Conservation (phyloP, 2,113 vertebrate species). For the Pristiophorus japonicus region DNA sequence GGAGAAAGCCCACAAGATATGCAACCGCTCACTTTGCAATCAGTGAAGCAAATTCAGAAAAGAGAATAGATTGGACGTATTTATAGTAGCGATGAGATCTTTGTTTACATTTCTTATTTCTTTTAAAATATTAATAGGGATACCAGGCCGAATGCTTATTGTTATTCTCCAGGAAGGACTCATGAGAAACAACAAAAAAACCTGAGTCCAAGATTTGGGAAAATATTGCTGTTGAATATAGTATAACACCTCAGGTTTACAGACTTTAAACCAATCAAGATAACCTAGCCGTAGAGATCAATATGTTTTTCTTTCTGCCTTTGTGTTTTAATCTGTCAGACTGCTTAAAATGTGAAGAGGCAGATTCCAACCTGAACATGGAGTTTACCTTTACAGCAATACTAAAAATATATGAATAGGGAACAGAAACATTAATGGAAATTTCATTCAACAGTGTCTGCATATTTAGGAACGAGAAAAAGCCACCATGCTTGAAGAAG, state of each 20-base stretch:
- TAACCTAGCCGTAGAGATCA: neutral
- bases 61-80: neutral
- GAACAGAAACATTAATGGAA: neutral
- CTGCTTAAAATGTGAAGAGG: neutral
- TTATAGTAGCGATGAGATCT: neutral
- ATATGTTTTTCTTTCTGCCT: neutral
- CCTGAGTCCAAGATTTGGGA: neutral
- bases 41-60: neutral
- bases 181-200: neutral
- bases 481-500: neutral
- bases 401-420: neutral
- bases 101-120: neutral
- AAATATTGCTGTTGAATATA: neutral
- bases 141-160: neutral
- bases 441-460: neutral
- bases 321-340: neutral
- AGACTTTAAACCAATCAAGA: neutral
- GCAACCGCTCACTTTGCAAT: neutral
- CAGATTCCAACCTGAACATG: neutral
- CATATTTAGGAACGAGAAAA: neutral
- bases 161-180: neutral
- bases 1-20: neutral
- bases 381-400: neutral
- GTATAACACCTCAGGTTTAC: neutral
- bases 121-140: neutral